These are phyloP conservation scores for Aproaerema taeniolella DNA, from an alignment of 2,888 invertebrate genomes.

Conservation along the genomic window DNA sequence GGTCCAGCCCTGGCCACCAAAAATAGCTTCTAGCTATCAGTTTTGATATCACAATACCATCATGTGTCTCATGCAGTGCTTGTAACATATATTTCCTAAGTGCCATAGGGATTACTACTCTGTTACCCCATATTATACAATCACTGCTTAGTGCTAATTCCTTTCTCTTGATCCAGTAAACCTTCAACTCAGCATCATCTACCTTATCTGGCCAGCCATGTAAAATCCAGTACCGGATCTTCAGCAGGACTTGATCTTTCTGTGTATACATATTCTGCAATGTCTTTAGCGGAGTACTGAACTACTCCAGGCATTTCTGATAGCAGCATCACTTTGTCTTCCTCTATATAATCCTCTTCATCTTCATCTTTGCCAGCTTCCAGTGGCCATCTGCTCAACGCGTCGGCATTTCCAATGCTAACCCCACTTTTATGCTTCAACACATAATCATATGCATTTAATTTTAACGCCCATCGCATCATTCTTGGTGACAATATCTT, in stretches of 20 bases:
- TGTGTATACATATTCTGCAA: too few species aligned
- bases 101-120: neutral
- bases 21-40: neutral
- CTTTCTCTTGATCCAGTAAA: neutral
- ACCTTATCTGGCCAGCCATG: neutral
- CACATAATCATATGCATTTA: neutral
- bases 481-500: neutral
- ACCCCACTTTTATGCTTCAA: slow-evolving; percentile 6
- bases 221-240: too few species aligned
- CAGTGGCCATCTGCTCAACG: slow-evolving; percentile 4
- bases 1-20: neutral
- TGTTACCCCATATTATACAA: neutral
- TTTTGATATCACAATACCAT: neutral
- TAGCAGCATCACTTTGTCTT: too few species aligned
- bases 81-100: neutral
- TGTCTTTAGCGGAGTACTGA: too few species aligned
- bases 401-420: slow-evolving; percentile 11
- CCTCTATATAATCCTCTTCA: too few species aligned
- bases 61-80: neutral
- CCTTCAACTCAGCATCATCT: neutral
- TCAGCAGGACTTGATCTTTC: too few species aligned
- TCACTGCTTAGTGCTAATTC: neutral
- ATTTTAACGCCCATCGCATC: neutral
- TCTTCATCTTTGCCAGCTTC: too few species aligned
- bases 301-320: too few species aligned